phyloP scores from a whole-genome alignment of 1,140 invertebrate genomes.

The Drosophila arawakana region DNA sequence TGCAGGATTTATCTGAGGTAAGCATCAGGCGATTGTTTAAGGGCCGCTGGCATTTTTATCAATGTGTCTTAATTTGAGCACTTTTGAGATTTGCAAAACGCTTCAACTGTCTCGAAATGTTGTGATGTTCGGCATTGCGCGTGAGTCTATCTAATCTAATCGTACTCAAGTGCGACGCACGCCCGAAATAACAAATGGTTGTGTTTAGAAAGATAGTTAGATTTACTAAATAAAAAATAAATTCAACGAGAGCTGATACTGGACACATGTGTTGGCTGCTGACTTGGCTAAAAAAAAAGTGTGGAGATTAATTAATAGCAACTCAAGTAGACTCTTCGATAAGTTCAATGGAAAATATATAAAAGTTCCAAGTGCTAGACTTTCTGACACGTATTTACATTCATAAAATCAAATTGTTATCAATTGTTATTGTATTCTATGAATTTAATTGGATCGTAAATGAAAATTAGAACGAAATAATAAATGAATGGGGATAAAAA shows the following conservation, averaged over 20 bases:
- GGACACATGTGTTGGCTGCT: neutral
- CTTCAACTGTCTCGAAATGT: slow-evolving; percentile 33
- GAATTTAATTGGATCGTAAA: neutral
- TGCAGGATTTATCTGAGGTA: slow-evolving; percentile 1
- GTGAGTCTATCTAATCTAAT: slow-evolving; percentile 60
- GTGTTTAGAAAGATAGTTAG: neutral
- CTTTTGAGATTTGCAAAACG: slow-evolving; percentile 29
- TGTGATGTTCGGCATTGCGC: slow-evolving; percentile 16
- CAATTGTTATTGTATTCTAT: neutral
- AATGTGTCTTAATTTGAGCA: slow-evolving; percentile 4
- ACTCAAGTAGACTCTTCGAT: slow-evolving; percentile 24
- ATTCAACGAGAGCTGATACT: slow-evolving; percentile 23
- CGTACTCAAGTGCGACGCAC: slow-evolving; percentile 40
- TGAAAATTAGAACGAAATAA: neutral
- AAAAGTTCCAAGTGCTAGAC: neutral
- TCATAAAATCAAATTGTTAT: neutral
- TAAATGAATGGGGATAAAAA: no score
- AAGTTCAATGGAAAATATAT: neutral
- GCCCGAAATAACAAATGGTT: slow-evolving; percentile 15
- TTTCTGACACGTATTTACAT: neutral
- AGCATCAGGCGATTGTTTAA: slow-evolving; percentile 6
- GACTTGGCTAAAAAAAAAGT: neutral
- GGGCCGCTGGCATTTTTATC: slow-evolving; percentile 22
- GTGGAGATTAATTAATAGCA: slow-evolving; percentile 44
- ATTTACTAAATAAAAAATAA: slow-evolving; percentile 11